Base-by-base conservation (phyloP, 1,140 invertebrate genomes). In the Telenomus remus region DNA sequence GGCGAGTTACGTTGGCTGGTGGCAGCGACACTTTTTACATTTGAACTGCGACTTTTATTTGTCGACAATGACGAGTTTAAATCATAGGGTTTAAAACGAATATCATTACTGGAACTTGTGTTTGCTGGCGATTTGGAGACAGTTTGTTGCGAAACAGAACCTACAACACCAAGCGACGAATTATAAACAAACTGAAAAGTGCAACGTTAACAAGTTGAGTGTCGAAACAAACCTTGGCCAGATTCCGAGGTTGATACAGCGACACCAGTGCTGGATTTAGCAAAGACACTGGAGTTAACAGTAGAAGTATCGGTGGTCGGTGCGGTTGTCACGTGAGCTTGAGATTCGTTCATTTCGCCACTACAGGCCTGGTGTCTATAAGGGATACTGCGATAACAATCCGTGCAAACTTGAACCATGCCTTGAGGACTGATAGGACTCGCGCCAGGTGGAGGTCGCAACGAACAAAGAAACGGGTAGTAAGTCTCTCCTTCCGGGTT, bases 401-500 rank as follows among this genome's bases (percentile, higher is more conserved):
- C 91, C 63, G 92, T 92, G 87, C 95, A 97, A 72, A 96, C 94
- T 88, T 94, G 93, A 71, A 94, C 92, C 93, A 94, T 94, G 68
- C 92, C 94, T 87, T 94, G 92, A 51, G 92, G 91, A 84, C 92
- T 94, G 66, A 97, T 93, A 27, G 95, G 94, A 88, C 93, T 93
- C 75, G 95, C 94, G 78, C 95, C 95, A 47, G 91, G 91, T 39
- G 93, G 94, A 54, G 93, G 91, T 84, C 92, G 92, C 72, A 96
- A 87, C 70, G 91, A 91, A 80, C 92, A 92, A 57, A 97, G 93
- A 87, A 95, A 95, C 0, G 95, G 95, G 89, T 95, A 97, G 86
- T 94, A 96, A 15, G 95, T 93, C 83, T 97, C 95, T 57, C 93
- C 90, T 81, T 95, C 94, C 0, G 93, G 91, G 89, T 96, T 96